Evolutionary conservation across 2,888 invertebrate genomes (phyloP).

Genomic region (Baccha elongata): DNA sequence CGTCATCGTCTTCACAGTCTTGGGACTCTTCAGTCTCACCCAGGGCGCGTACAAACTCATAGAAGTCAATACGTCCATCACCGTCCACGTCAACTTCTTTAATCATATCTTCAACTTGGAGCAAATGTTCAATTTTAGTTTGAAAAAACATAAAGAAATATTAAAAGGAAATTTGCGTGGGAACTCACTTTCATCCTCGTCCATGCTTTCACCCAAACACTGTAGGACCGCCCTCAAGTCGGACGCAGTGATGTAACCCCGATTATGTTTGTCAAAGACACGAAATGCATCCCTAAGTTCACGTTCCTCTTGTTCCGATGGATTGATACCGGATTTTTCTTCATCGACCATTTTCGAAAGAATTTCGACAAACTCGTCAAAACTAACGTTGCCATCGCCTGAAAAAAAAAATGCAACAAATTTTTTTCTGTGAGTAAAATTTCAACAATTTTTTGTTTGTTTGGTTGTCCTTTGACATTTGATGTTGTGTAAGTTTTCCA

Average conservation of each 20-base stretch:
- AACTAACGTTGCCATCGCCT: constrained; percentile 94
- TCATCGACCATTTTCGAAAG: constrained; percentile 89
- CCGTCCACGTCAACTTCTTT: constrained; percentile 97
- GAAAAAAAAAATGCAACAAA: constrained; percentile 69
- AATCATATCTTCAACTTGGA: constrained; percentile 96
- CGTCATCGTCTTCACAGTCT: constrained; percentile 88
- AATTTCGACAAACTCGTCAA: constrained; percentile 94
- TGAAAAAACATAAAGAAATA: background rate
- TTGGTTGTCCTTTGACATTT: constrained; percentile 12
- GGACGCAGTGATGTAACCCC: constrained; percentile 94
- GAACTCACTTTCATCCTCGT: constrained; percentile 93
- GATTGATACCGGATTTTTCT: constrained; percentile 84
- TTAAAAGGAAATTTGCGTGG: background rate
- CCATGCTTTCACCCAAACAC: constrained; percentile 93
- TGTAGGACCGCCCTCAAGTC: constrained; percentile 93
- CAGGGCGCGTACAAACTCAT: constrained; percentile 92
- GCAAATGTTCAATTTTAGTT: constrained; percentile 6
- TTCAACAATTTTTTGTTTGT: constrained; percentile 31
- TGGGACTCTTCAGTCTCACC: constrained; percentile 93
- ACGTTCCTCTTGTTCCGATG: constrained; percentile 91
- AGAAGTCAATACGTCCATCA: constrained; percentile 96
- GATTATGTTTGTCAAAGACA: constrained; percentile 95
- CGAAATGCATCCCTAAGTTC: constrained; percentile 93
- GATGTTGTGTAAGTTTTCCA: constrained; percentile 7
- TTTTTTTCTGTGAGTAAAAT: constrained; percentile 3